Percentiles rank a stretch among this genome's conserved stretches.
Conservation (phyloP, 2,888 invertebrate species). For the Kryphioiulus occultus region DNA sequence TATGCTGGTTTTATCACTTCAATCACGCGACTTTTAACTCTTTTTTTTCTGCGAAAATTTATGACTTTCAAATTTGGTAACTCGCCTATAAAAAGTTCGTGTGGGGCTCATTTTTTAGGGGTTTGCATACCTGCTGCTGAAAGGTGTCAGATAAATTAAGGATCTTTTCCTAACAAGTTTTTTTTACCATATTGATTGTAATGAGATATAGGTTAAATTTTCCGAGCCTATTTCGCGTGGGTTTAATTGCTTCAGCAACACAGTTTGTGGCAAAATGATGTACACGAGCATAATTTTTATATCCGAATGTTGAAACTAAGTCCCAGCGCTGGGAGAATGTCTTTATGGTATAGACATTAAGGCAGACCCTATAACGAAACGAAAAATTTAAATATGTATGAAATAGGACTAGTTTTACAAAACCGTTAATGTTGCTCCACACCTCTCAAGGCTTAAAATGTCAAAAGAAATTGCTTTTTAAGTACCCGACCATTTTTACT, state of each 20-base stretch:
- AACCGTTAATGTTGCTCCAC: constrained; percentile 8
- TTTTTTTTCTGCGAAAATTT: background rate
- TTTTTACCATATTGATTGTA: constrained; percentile 19
- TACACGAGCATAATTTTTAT: constrained; percentile 13
- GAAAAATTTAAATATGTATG: constrained; percentile 31
- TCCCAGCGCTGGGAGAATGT: constrained; percentile 18
- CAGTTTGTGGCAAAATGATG: constrained; percentile 24
- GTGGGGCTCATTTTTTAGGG: constrained; percentile 4
- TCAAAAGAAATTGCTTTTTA: constrained; percentile 2
- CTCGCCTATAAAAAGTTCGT: background rate
- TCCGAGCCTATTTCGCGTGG: background rate
- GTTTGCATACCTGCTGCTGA: background rate
- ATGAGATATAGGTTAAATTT: constrained; percentile 11
- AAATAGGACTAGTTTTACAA: background rate
- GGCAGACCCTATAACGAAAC: background rate
- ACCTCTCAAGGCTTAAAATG: constrained; percentile 31
- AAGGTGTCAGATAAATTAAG: constrained; percentile 3
- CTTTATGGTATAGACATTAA: background rate
- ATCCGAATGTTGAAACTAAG: background rate
- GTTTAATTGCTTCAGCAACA: constrained; percentile 25
- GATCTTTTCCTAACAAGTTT: constrained; percentile 21
- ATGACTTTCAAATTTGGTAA: background rate
- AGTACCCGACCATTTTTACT: constrained; percentile 8
- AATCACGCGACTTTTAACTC: background rate
- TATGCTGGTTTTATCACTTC: background rate